These are phyloP conservation scores for Alethe diademata DNA, from an alignment of 2,113 vertebrate genomes.

Conservation along the genomic window DNA sequence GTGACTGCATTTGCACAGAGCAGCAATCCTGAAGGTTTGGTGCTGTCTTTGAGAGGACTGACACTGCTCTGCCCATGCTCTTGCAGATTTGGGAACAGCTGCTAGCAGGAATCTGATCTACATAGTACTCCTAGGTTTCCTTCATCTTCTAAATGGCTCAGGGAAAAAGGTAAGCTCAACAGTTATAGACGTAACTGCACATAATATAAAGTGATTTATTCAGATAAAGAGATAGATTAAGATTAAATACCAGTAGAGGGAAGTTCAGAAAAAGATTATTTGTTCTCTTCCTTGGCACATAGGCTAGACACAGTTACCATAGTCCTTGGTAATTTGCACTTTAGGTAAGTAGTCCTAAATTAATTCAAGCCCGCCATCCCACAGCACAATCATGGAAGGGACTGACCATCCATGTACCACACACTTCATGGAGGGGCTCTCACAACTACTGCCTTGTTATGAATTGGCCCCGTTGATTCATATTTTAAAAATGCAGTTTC, in stretches of 20 bases:
- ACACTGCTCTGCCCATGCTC: fast-evolving
- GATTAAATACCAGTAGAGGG: not conserved
- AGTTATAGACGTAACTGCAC: not conserved
- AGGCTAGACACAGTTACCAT: not conserved
- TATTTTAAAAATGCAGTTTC: conserved; percentile 24
- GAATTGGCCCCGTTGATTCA: not conserved
- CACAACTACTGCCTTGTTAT: not conserved
- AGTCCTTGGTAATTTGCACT: not conserved
- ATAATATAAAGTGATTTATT: not conserved
- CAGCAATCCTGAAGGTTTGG: not conserved
- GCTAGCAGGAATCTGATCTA: not conserved
- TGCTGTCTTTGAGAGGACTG: not conserved
- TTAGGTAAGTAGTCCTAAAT: not conserved
- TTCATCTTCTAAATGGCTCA: not conserved
- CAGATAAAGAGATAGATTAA: not conserved
- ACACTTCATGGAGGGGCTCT: not conserved
- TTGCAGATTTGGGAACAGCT: not conserved
- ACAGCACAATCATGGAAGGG: fast-evolving
- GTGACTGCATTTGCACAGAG: not conserved
- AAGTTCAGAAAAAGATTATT: not conserved
- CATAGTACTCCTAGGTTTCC: not conserved
- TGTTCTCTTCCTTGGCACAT: not conserved
- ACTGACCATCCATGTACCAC: not conserved
- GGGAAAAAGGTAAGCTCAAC: not conserved
- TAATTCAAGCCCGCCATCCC: not conserved